These are phyloP conservation scores for Tautogolabrus adspersus DNA, from an alignment of 2,113 vertebrate genomes.

Conservation along the genomic window DNA sequence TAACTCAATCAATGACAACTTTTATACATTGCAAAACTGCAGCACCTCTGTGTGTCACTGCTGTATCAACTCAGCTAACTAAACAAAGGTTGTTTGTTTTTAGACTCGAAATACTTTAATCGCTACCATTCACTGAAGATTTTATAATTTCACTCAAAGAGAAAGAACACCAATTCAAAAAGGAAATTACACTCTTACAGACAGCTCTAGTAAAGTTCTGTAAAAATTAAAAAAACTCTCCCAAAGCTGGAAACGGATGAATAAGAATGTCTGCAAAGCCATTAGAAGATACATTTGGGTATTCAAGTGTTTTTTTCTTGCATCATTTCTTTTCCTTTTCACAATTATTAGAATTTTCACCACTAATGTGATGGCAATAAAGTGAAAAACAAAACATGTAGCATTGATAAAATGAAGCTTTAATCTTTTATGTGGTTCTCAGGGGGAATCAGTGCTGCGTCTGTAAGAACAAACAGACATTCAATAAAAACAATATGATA, in stretches of 20 bases:
- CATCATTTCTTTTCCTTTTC: constrained; percentile 14
- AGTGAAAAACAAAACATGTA: constrained; percentile 22
- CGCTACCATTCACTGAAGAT: too few relatives aligned
- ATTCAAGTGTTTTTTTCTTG: constrained; percentile 19
- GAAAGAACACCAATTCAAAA: not conserved
- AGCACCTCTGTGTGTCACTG: too few relatives aligned
- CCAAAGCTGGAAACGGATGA: not conserved
- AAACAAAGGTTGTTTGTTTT: too few relatives aligned
- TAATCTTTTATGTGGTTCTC: constrained; percentile 46
- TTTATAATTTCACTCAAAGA: too few relatives aligned
- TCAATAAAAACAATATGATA: constrained; percentile 29
- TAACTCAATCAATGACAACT: too few relatives aligned
- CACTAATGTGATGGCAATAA: constrained; percentile 41
- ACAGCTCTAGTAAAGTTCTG: not conserved
- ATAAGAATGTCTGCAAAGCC: constrained; percentile 26
- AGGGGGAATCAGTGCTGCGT: constrained; percentile 37
- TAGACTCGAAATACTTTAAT: too few relatives aligned
- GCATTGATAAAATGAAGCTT: constrained; percentile 28
- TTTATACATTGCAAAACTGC: too few relatives aligned
- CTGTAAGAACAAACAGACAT: constrained; percentile 51
- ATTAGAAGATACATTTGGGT: constrained; percentile 28
- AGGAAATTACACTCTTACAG: not conserved
- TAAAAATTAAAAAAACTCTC: not conserved
- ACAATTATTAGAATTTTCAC: constrained; percentile 19
- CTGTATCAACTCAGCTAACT: too few relatives aligned